phyloP scores from a whole-genome alignment of 2,888 invertebrate genomes.

The Torymus auratus region DNA sequence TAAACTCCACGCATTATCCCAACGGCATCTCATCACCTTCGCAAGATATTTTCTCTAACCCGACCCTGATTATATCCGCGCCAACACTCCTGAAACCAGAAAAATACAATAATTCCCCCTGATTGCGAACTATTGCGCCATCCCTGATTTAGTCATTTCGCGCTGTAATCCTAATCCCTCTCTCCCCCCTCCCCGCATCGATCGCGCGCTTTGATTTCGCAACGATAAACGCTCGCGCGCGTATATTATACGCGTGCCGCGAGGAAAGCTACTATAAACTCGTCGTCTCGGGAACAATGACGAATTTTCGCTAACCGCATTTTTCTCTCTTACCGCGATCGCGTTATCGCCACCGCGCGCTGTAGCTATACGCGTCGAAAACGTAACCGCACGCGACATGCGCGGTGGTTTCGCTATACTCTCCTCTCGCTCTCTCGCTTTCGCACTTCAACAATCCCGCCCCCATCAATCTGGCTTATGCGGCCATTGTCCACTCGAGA shows the following conservation, averaged over 20 bases:
- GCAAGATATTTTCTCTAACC: no score
- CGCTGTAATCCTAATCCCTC: slow-evolving; percentile 39
- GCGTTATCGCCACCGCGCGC: slow-evolving; percentile 5
- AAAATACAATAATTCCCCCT: neutral
- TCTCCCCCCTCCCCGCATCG: slow-evolving; percentile 9
- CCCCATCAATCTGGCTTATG: slow-evolving; percentile 52
- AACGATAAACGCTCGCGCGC: neutral
- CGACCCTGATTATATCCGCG: no score
- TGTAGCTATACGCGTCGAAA: neutral
- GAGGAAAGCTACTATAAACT: neutral
- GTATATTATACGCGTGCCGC: neutral
- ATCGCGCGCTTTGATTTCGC: slow-evolving; percentile 31
- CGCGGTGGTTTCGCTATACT: slow-evolving; percentile 10
- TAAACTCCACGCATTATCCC: no score
- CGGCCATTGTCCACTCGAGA: slow-evolving; percentile 42
- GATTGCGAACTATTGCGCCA: slow-evolving; percentile 37
- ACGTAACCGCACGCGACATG: slow-evolving; percentile 13
- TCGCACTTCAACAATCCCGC: neutral
- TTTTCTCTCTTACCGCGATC: slow-evolving; percentile 12
- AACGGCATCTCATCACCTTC: no score
- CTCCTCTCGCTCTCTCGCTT: neutral
- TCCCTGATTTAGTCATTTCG: slow-evolving; percentile 30
- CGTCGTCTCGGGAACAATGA: slow-evolving; percentile 26
- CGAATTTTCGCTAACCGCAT: slow-evolving; percentile 47
- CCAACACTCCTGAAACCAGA: neutral